phyloP scores from a whole-genome alignment of 2,888 invertebrate species.

The Thereva nobilitata region DNA sequence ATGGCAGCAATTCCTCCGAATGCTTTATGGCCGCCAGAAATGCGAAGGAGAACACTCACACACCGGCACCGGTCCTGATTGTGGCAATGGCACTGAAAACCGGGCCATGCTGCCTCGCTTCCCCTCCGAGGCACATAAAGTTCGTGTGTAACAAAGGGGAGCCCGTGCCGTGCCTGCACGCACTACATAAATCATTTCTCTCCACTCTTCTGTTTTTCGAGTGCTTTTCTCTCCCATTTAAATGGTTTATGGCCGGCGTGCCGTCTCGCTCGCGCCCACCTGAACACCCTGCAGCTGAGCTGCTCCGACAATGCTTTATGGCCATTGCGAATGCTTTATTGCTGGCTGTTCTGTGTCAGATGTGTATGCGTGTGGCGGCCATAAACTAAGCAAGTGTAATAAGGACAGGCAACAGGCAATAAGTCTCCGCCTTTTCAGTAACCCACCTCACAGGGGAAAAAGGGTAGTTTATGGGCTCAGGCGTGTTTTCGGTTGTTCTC shows the following conservation, averaged over 20 bases:
- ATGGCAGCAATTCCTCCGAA: conserved; percentile 36
- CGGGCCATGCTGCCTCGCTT: conserved; percentile 1
- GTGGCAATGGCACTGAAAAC: conserved; percentile 2
- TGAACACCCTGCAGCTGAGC: conserved; percentile 46
- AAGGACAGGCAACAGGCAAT: conserved; percentile 43
- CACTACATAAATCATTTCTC: conserved; percentile 39
- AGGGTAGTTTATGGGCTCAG: conserved; percentile 11
- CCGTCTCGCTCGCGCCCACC: conserved; percentile 43
- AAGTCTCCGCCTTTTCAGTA: conserved; percentile 52
- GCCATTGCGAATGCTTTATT: conserved; percentile 58
- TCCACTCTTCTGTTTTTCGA: conserved; percentile 20
- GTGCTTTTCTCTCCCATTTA: conserved; percentile 35
- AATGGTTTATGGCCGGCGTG: conserved; percentile 38
- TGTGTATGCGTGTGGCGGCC: conserved; percentile 34
- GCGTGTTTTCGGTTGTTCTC: not conserved
- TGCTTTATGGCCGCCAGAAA: conserved; percentile 41
- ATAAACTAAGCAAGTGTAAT: conserved; percentile 39
- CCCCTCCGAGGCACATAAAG: conserved; percentile 17
- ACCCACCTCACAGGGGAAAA: conserved; percentile 34
- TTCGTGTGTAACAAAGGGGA: not conserved
- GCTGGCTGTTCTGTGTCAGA: conserved; percentile 40
- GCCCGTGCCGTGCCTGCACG: conserved; percentile 25
- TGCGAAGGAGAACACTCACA: conserved; percentile 27
- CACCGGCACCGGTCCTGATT: not conserved
- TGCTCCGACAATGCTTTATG: conserved; percentile 56